These are phyloP conservation scores for Spicauda simplicius DNA, from an alignment of 2,888 invertebrate species.

Conservation along the genomic window DNA sequence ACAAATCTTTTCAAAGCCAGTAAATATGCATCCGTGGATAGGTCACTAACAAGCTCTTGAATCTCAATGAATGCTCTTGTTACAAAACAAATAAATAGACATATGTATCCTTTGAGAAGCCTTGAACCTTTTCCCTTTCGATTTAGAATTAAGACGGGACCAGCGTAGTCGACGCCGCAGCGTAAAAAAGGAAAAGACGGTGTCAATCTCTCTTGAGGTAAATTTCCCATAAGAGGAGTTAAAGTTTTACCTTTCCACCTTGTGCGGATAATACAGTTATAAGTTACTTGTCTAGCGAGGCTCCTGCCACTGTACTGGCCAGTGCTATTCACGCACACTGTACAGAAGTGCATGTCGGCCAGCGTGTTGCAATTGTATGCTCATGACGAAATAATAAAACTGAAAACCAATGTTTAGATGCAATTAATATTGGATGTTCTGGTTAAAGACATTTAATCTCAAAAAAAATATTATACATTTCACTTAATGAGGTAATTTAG, in stretches of 20 bases:
- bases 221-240: constrained; percentile 41
- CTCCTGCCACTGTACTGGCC: too few species aligned
- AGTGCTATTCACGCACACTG: too few species aligned
- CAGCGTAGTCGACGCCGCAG: constrained; percentile 46
- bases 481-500: too few species aligned
- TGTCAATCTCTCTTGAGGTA: constrained; percentile 41
- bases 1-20: constrained; percentile 19
- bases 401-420: constrained; percentile 42
- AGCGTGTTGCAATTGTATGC: too few species aligned
- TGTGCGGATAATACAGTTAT: too few species aligned
- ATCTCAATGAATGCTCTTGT: constrained; percentile 45
- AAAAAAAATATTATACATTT: too few species aligned
- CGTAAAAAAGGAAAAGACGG: constrained; percentile 41
- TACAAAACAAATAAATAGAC: constrained; percentile 42
- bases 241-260: constrained; percentile 32
- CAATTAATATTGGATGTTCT: constrained; percentile 44
- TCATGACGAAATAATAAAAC: constrained; percentile 38
- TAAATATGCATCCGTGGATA: constrained; percentile 40
- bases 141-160: constrained; percentile 3
- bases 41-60: constrained; percentile 40
- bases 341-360: too few species aligned
- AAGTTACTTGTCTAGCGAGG: too few species aligned
- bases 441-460: too few species aligned
- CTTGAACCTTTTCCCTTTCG: constrained; percentile 40
- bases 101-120: constrained; percentile 35